Conservation (phyloP, 2,888 invertebrate species). For the Aporophyla lueneburgensis region DNA sequence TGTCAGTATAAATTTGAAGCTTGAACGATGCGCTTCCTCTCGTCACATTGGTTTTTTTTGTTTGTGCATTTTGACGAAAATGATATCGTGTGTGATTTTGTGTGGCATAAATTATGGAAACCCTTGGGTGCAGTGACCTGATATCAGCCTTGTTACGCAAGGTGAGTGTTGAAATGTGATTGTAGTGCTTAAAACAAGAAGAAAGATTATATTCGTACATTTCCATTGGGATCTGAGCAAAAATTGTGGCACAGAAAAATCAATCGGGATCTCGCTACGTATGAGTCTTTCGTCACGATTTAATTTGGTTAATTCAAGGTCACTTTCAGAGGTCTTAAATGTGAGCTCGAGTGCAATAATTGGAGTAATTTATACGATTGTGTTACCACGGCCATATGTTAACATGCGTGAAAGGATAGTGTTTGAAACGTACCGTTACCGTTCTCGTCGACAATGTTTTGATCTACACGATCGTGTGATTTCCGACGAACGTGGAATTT, state of each 20-base stretch:
- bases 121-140: slow-evolving; percentile 90
- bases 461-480: slow-evolving; percentile 67
- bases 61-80: slow-evolving; percentile 89
- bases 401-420: slow-evolving; percentile 83
- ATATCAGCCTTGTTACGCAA: slow-evolving; percentile 80
- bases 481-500: slow-evolving; percentile 69
- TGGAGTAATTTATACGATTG: slow-evolving; percentile 79
- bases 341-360: slow-evolving; percentile 73
- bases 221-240: slow-evolving; percentile 61
- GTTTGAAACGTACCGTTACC: slow-evolving; percentile 82
- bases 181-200: slow-evolving; percentile 27
- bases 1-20: slow-evolving; percentile 99
- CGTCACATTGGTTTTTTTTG: slow-evolving; percentile 92
- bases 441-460: slow-evolving; percentile 70
- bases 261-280: slow-evolving; percentile 79
- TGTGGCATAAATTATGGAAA: slow-evolving; percentile 89
- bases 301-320: slow-evolving; percentile 82
- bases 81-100: slow-evolving; percentile 90
- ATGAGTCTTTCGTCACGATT: slow-evolving; percentile 80
- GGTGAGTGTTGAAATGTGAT: slow-evolving; percentile 75
- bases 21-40: slow-evolving; percentile 96
- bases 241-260: slow-evolving; percentile 80
- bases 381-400: slow-evolving; percentile 86
- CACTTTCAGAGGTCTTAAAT: slow-evolving; percentile 75
- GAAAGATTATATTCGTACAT: slow-evolving; percentile 51